Percentiles rank a stretch among this genome's conserved stretches.
Evolutionary conservation across 1,140 invertebrate genomes (phyloP).

Genomic region (Druon quercuslanigerum): DNA sequence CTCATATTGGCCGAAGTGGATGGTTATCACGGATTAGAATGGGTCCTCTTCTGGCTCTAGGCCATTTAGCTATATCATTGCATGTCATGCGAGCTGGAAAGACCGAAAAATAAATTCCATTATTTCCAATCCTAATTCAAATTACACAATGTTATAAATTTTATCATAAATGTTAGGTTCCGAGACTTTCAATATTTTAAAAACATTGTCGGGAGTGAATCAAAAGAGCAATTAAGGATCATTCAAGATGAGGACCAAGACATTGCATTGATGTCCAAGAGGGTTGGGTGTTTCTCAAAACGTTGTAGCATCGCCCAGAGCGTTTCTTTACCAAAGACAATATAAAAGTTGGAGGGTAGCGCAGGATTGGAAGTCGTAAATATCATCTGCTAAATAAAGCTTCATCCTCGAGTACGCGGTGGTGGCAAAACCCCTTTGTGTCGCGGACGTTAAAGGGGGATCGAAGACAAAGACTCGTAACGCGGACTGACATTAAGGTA

Average conservation of each 20-base stretch:
- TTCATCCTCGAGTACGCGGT: constrained; percentile 64
- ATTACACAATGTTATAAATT: too few relatives aligned
- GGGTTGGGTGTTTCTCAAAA: constrained; percentile 1
- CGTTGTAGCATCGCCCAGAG: constrained; percentile 38
- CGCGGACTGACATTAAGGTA: constrained; percentile 67
- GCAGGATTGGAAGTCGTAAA: constrained; percentile 71
- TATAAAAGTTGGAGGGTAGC: constrained; percentile 67
- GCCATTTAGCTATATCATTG: too few relatives aligned
- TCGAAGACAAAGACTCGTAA: constrained; percentile 67
- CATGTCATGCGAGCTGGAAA: too few relatives aligned
- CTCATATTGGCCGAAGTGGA: too few relatives aligned
- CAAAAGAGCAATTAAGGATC: constrained; percentile 36
- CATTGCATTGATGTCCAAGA: constrained; percentile 2
- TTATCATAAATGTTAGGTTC: too few relatives aligned
- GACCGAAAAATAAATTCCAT: too few relatives aligned
- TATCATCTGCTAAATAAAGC: constrained; percentile 75
- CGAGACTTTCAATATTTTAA: too few relatives aligned
- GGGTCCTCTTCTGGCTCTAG: too few relatives aligned
- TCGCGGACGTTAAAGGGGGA: constrained; percentile 40
- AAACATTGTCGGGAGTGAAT: background rate
- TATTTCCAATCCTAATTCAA: too few relatives aligned
- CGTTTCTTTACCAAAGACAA: constrained; percentile 63
- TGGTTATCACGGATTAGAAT: too few relatives aligned
- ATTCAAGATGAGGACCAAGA: constrained; percentile 2
- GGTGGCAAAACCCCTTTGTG: constrained; percentile 63